Conservation (phyloP, 2,888 invertebrate genomes). For the Auanema sp. region DNA sequence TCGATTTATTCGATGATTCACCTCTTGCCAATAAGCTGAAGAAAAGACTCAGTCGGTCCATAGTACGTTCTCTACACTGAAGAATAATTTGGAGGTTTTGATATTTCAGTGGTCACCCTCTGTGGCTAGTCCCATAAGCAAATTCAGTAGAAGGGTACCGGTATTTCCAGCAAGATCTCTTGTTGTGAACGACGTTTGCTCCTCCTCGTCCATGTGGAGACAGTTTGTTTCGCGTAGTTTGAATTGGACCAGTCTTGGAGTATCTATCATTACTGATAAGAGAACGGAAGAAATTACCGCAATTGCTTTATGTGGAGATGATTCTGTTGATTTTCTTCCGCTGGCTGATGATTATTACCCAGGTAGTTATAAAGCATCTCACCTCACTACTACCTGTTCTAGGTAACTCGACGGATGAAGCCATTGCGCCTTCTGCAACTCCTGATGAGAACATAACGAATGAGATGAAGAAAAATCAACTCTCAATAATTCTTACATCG, state of each 20-base stretch:
- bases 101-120: conserved; percentile 16
- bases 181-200: conserved; percentile 11
- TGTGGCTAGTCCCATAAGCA: conserved; percentile 12
- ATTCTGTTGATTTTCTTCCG: conserved; percentile 9
- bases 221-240: conserved; percentile 3
- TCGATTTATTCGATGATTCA: conserved; percentile 16
- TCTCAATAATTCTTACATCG: not conserved
- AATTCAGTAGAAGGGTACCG: conserved; percentile 3
- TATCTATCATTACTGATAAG: not conserved
- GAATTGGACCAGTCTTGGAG: conserved; percentile 7
- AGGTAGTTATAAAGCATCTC: not conserved
- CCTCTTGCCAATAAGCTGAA: not conserved
- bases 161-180: not conserved
- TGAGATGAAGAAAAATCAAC: not conserved
- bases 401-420: conserved; percentile 15
- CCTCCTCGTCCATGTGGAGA: conserved; percentile 7
- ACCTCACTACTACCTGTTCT: not conserved
- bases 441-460: conserved; percentile 7
- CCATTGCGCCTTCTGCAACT: conserved; percentile 9
- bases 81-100: not conserved
- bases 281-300: not conserved
- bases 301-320: conserved; percentile 2
- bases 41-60: not conserved
- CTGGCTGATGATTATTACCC: conserved; percentile 6
- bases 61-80: not conserved